phyloP scores from a whole-genome alignment of 2,888 invertebrate species.

The Dione juno region DNA sequence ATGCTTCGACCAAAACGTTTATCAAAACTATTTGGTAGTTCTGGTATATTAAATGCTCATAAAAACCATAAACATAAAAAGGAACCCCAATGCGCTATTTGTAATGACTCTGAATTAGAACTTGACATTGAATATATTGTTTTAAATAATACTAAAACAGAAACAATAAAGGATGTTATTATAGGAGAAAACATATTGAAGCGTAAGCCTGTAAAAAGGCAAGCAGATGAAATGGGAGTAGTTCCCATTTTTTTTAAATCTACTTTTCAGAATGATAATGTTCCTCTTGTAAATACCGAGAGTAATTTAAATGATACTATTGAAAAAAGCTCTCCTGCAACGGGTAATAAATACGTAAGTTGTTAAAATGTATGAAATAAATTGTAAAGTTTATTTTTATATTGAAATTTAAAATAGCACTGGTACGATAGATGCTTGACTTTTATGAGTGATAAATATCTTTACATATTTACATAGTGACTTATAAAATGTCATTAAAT shows the following conservation, averaged over 20 bases:
- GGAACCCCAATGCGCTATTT: slow-evolving; percentile 46
- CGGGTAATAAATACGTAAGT: slow-evolving; percentile 6
- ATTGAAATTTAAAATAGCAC: background rate
- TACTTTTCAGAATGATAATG: slow-evolving; percentile 43
- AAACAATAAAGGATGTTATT: slow-evolving; percentile 54
- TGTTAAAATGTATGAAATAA: no score
- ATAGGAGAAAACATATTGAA: slow-evolving; percentile 60
- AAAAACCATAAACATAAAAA: slow-evolving; percentile 42
- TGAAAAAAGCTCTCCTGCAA: slow-evolving; percentile 7
- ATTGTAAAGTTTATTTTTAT: no score
- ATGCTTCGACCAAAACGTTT: slow-evolving; percentile 35
- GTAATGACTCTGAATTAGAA: slow-evolving; percentile 54
- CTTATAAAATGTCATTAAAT: background rate
- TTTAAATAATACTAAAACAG: slow-evolving; percentile 40
- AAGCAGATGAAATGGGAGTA: slow-evolving; percentile 42
- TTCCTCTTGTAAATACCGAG: slow-evolving; percentile 8
- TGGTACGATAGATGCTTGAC: background rate
- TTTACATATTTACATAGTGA: background rate
- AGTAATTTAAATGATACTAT: background rate
- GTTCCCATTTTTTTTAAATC: slow-evolving; percentile 54
- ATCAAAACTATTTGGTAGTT: slow-evolving; percentile 43
- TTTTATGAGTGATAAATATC: background rate
- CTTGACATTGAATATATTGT: slow-evolving; percentile 51
- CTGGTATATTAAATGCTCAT: slow-evolving; percentile 35
- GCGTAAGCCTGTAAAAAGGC: slow-evolving; percentile 48